Base-by-base conservation (phyloP, 2,888 invertebrate species). In the Stenichneumon culpator region DNA sequence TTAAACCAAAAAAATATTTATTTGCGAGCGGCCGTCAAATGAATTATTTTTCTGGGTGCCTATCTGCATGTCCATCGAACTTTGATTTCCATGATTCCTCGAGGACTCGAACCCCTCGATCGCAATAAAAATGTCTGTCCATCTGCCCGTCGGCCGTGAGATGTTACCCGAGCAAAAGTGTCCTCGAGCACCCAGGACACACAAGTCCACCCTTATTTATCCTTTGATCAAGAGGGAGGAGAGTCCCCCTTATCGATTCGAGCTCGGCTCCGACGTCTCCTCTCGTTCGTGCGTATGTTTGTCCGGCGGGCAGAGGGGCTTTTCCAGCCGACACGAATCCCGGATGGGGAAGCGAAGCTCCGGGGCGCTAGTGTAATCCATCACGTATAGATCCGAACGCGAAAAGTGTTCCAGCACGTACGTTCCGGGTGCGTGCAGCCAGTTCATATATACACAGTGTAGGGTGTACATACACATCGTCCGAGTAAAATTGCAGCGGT, bases 181-280 rank as follows among this genome's bases (percentile, higher is more conserved):
- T 65, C 63, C 54, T 67, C 22, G 36, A 60, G 67, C 39, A 50
- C 47, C 32, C 47, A 22, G 50, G 39, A 77, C 36, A 72, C 52
- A 22, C 67, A 25, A 60, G 50, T 78, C 60, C 72, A 73, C 81
- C 78, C 78, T 81, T 81, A 78, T 84, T 81, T 77, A 75, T 73
- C 47, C 50, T 36, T 72, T 84, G 80, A 50, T 65, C 74, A 57
- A 39, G 57, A 47, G 75, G 44, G 70, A 19, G 75, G 36, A 47
- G 50, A 70, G 14, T 16, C 16, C 32, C 63, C 52, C 63, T 14
- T 65, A 82, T 82, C 75, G 75, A 82, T 82, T 70, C 63, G 70
- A 68, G 44, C 44, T 65, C 54, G 14, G 57, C 16, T 32, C 54
- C 16, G 44, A 77, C 69, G n/a, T 50, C 52, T 50, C n/a, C 32